These are phyloP conservation scores for Drosophila affinis DNA, from an alignment of 2,888 invertebrate species.

Conservation along the genomic window DNA sequence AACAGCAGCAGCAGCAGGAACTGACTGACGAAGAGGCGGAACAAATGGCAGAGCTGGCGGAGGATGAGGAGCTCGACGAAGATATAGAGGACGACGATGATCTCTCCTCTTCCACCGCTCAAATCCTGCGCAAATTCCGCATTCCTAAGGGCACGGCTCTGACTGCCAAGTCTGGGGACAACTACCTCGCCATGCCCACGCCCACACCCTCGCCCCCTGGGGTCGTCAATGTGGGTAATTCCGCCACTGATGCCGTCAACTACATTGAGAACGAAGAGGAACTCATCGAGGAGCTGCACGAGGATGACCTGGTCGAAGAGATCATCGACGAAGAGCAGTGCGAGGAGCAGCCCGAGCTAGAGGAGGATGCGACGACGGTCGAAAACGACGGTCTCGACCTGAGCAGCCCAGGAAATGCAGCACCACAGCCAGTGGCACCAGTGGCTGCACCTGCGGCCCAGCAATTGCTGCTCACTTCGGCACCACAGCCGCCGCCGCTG, in stretches of 20 bases:
- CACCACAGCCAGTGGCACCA: constrained; percentile 7
- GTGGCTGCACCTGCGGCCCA: background rate
- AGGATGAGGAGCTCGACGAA: constrained; percentile 65
- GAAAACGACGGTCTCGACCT: constrained; percentile 51
- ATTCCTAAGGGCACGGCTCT: constrained; percentile 82
- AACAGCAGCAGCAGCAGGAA: constrained; percentile 39
- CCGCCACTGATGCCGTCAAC: constrained; percentile 38
- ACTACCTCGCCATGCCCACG: constrained; percentile 67
- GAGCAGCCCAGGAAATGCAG: constrained; percentile 9
- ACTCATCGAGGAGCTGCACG: constrained; percentile 68
- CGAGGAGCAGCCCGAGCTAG: constrained; percentile 51
- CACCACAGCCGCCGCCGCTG: constrained; percentile 66
- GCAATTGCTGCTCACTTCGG: constrained; percentile 32
- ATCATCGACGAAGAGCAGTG: constrained; percentile 71
- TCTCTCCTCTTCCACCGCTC: constrained; percentile 76
- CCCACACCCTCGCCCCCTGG: constrained; percentile 68
- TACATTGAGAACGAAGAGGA: constrained; percentile 63
- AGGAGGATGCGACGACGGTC: constrained; percentile 24
- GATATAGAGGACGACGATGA: constrained; percentile 53
- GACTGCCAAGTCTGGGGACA: constrained; percentile 70
- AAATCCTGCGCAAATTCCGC: constrained; percentile 81
- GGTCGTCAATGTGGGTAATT: constrained; percentile 27
- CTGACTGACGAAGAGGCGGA: constrained; percentile 52
- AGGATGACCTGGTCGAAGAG: constrained; percentile 76
- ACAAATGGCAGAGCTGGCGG: constrained; percentile 24